Percentiles rank a stretch among this genome's conserved stretches.
phyloP scores from a whole-genome alignment of 2,113 vertebrate genomes.

The Thunnus thynnus region DNA sequence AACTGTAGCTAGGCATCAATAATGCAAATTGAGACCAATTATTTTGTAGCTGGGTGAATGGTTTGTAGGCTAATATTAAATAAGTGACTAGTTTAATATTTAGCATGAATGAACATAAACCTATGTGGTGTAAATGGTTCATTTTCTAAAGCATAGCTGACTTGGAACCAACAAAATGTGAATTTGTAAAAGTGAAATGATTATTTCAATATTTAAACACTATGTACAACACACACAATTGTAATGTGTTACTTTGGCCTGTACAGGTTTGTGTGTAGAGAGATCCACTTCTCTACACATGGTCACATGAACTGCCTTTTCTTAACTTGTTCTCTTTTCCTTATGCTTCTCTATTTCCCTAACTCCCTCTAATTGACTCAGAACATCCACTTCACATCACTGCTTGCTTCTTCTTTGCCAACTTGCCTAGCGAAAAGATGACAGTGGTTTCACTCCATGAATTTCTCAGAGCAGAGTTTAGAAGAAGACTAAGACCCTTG shows the following conservation, averaged over 20 bases:
- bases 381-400: not conserved
- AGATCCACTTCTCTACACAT: not conserved
- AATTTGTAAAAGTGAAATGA: not conserved
- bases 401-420: too few relatives aligned
- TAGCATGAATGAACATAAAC: not conserved
- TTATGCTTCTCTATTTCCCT: not conserved
- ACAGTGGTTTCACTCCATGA: not conserved
- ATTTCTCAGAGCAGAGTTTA: not conserved
- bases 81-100: not conserved
- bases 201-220: not conserved
- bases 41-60: not conserved
- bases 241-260: not conserved
- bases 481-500: constrained; percentile 18
- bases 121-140: too few relatives aligned
- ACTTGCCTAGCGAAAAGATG: too few relatives aligned
- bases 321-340: not conserved
- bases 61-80: too few relatives aligned
- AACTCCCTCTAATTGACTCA: not conserved
- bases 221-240: not conserved
- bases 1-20: not conserved
- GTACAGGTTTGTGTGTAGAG: not conserved
- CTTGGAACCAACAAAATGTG: not conserved
- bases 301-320: too few relatives aligned
- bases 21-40: not conserved
- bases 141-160: not conserved